phyloP scores from a whole-genome alignment of 2,888 invertebrate species.

The Erannis defoliaria region DNA sequence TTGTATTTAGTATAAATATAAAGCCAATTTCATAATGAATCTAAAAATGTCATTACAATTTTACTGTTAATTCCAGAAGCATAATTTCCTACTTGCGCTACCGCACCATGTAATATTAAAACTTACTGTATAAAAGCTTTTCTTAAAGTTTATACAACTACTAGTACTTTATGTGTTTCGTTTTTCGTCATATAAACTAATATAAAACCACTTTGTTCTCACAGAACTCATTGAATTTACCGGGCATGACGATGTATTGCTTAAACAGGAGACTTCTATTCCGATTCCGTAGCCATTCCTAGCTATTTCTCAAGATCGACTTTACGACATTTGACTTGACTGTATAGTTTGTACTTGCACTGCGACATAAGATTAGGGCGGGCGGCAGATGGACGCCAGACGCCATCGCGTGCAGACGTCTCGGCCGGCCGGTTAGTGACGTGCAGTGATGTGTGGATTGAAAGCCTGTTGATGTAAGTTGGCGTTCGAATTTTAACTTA shows the following conservation, averaged over 20 bases:
- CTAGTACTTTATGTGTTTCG: background rate
- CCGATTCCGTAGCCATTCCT: background rate
- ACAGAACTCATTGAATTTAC: background rate
- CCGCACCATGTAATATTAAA: background rate
- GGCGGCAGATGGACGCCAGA: conserved; percentile 36
- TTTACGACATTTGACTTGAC: background rate
- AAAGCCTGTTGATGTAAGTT: conserved; percentile 34
- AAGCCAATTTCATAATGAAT: no score
- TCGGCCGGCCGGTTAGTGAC: conserved; percentile 32
- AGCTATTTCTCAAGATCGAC: background rate
- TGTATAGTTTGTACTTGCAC: conserved; percentile 11
- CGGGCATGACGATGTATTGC: no score
- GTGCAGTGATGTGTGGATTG: conserved; percentile 38
- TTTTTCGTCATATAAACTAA: no score
- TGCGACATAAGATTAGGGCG: conserved; percentile 27
- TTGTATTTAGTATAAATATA: no score
- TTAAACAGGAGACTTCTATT: no score
- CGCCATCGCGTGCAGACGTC: conserved; percentile 25
- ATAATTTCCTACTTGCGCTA: background rate
- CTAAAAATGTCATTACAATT: no score
- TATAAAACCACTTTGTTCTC: no score
- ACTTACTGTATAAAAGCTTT: background rate
- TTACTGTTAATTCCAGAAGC: no score
- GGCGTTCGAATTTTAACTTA: background rate
- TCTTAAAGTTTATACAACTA: background rate